phyloP scores from a whole-genome alignment of 1,140 invertebrate species.

The Zaprionus ornatus region DNA sequence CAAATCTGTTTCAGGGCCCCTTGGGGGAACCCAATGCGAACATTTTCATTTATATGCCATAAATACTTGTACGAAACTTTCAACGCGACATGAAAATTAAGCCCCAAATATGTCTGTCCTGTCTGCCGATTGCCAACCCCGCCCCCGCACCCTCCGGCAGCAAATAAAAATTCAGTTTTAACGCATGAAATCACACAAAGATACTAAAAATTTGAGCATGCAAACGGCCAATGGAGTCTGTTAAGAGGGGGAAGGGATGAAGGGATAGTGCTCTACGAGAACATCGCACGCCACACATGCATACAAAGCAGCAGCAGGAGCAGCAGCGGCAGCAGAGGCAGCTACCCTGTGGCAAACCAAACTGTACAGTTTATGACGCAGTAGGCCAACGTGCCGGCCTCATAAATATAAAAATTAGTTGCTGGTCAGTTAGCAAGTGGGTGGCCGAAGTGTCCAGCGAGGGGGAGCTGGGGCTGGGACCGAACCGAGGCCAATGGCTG shows the following conservation, averaged over 20 bases:
- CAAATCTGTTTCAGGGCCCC: background rate
- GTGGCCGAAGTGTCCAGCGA: constrained; percentile 4
- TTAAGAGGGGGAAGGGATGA: constrained; percentile 25
- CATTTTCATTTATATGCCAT: constrained; percentile 81
- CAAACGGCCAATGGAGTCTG: constrained; percentile 61
- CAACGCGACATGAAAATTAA: constrained; percentile 80
- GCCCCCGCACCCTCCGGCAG: constrained; percentile 12
- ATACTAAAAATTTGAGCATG: constrained; percentile 79
- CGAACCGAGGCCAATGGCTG: constrained; percentile 2
- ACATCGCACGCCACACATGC: constrained; percentile 44
- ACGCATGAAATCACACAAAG: constrained; percentile 81
- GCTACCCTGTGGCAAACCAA: constrained; percentile 51
- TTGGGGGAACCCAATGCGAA: constrained; percentile 8
- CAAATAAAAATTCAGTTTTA: constrained; percentile 79
- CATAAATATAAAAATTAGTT: constrained; percentile 83
- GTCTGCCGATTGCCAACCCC: background rate
- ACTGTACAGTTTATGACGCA: constrained; percentile 77
- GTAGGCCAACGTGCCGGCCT: constrained; percentile 69
- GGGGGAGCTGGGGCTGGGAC: background rate
- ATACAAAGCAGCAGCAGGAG: constrained; percentile 57
- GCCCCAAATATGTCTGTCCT: constrained; percentile 19
- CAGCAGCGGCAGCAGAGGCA: constrained; percentile 7
- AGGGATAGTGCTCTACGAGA: constrained; percentile 49
- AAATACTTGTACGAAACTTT: constrained; percentile 75
- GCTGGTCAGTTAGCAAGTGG: constrained; percentile 79